A percentile compares a stretch with the other conserved stretches of the same genome.
phyloP scores from a whole-genome alignment of 2,888 invertebrate species.

The Coelopa pilipes region DNA sequence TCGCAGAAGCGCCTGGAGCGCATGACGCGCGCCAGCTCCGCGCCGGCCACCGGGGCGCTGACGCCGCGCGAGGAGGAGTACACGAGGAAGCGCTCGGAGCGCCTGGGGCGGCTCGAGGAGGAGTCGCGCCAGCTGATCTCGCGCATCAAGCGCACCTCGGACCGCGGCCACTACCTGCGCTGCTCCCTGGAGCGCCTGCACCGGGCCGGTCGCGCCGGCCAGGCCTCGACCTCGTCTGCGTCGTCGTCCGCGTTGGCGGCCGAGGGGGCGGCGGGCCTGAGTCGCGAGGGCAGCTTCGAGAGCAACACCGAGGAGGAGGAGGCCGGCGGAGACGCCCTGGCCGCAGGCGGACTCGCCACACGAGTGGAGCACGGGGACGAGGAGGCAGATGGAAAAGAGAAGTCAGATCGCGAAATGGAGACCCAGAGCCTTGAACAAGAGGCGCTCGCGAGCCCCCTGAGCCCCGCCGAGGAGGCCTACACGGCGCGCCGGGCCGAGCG shows the following conservation, averaged over 20 bases:
- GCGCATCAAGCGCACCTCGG: slow-evolving; percentile 79
- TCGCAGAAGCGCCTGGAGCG: slow-evolving; percentile 56
- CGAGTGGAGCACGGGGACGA: background rate
- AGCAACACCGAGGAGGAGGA: slow-evolving; percentile 58
- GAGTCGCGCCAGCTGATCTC: slow-evolving; percentile 82
- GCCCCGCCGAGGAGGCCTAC: slow-evolving; percentile 58
- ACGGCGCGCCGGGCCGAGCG: slow-evolving; percentile 57
- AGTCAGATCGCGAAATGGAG: no score
- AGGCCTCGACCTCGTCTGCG: no score
- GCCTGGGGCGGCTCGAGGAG: slow-evolving; percentile 75
- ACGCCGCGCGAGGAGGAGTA: slow-evolving; percentile 64
- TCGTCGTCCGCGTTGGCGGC: background rate
- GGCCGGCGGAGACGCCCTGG: no score
- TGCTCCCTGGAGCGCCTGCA: slow-evolving; percentile 59
- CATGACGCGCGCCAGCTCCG: slow-evolving; percentile 62
- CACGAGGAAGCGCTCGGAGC: slow-evolving; percentile 61
- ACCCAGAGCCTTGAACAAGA: background rate
- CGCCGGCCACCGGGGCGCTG: slow-evolving; percentile 52
- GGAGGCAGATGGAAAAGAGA: no score
- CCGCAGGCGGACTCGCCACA: background rate
- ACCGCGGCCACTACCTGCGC: slow-evolving; percentile 63
- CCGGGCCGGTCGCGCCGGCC: slow-evolving; percentile 40
- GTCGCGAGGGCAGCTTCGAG: slow-evolving; percentile 63
- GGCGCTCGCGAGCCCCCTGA: slow-evolving; percentile 47
- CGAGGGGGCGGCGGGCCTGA: slow-evolving; percentile 44